phyloP scores from a whole-genome alignment of 2,797 vertebrate genomes.

The Morus bassanus region DNA sequence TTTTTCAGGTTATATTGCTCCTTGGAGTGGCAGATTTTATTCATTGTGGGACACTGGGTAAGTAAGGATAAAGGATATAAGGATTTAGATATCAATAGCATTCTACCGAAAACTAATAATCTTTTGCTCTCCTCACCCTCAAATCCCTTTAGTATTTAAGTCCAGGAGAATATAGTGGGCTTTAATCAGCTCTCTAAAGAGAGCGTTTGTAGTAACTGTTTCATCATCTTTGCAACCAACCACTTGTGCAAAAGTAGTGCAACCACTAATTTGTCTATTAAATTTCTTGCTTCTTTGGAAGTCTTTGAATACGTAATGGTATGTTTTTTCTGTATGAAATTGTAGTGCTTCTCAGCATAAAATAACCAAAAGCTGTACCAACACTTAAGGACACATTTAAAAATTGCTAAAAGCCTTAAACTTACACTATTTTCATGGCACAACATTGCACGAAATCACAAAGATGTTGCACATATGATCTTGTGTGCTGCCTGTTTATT shows the following conservation, averaged over 20 bases:
- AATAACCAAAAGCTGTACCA: background rate
- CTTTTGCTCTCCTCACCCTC: background rate
- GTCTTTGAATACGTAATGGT: background rate
- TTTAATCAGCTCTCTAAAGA: background rate
- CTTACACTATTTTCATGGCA: background rate
- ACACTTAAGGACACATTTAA: background rate
- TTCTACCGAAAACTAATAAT: background rate
- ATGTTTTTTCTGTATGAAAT: background rate
- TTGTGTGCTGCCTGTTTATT: background rate
- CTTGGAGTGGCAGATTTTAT: constrained; percentile 98
- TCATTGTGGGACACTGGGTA: constrained; percentile 99
- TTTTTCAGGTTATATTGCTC: constrained; percentile 93
- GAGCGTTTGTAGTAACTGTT: background rate
- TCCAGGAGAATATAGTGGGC: background rate
- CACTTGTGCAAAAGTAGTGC: no score
- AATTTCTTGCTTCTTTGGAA: background rate
- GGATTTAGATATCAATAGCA: background rate
- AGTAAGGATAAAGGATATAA: constrained; percentile 65
- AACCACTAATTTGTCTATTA: background rate
- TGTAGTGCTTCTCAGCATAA: background rate
- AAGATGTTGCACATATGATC: background rate
- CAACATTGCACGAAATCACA: background rate
- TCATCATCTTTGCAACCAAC: background rate
- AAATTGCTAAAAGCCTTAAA: background rate
- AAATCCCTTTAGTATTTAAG: background rate